A percentile compares a stretch with the other conserved stretches of the same genome.
Evolutionary conservation across 2,888 invertebrate species (phyloP).

Genomic region (Fragum fragum): DNA sequence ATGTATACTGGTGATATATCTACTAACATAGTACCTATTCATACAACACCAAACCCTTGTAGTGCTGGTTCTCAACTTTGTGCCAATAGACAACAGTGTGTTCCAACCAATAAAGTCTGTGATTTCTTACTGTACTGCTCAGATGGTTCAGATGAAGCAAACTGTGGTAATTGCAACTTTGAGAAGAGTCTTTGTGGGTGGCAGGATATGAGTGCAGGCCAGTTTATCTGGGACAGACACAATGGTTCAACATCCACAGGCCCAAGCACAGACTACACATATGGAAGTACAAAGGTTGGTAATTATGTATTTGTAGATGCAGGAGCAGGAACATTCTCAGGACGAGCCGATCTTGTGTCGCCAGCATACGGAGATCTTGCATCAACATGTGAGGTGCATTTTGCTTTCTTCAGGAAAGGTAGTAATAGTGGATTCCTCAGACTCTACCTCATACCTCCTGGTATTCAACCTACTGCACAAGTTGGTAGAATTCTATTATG

Average conservation of each 20-base stretch:
- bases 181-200: constrained; percentile 80
- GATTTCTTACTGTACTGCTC: constrained; percentile 78
- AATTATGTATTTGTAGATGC: constrained; percentile 82
- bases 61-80: constrained; percentile 76
- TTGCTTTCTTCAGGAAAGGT: constrained; percentile 75
- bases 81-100: constrained; percentile 73
- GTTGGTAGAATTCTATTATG: constrained; percentile 72
- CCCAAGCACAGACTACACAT: constrained; percentile 81
- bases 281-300: constrained; percentile 70
- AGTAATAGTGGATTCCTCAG: constrained; percentile 64
- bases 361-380: constrained; percentile 75
- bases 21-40: constrained; percentile 57
- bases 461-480: constrained; percentile 56
- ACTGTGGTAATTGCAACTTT: constrained; percentile 82
- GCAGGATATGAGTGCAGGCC: constrained; percentile 74
- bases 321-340: constrained; percentile 71
- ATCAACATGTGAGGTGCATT: constrained; percentile 75
- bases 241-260: constrained; percentile 77
- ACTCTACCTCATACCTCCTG: constrained; percentile 73
- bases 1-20: constrained; percentile 69
- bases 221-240: constrained; percentile 77
- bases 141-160: constrained; percentile 80
- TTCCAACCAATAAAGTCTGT: constrained; percentile 74
- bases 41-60: constrained; percentile 75
- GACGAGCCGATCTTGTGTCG: constrained; percentile 74